Conservation (phyloP, 2,113 vertebrate genomes). For the Theropithecus gelada region DNA sequence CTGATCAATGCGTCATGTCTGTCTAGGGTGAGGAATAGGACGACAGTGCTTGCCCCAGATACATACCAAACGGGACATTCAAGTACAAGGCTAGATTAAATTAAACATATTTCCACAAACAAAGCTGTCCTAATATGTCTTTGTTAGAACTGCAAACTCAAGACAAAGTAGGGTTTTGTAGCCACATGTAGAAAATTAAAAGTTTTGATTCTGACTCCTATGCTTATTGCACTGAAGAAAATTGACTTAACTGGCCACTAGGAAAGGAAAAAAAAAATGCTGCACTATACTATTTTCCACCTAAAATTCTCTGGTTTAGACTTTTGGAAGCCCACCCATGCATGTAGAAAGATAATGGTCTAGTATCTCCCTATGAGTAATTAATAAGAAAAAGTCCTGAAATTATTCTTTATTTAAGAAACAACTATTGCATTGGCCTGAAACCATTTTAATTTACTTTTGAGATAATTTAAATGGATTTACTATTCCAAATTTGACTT, state of each 20-base stretch:
- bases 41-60: accelerated
- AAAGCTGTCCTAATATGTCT: neutral
- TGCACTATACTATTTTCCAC: neutral
- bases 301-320: neutral
- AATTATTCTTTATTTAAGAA: neutral
- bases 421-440: neutral
- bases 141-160: neutral
- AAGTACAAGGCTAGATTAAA: neutral
- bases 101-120: neutral
- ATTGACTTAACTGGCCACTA: neutral
- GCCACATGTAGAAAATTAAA: neutral
- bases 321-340: neutral
- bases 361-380: neutral
- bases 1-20: no score
- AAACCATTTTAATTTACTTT: neutral
- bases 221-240: neutral
- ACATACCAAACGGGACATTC: neutral
- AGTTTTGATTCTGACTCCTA: neutral
- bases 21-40: neutral
- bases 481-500: neutral
- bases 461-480: neutral
- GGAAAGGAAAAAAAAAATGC: neutral
- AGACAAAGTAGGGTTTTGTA: neutral
- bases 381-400: neutral
- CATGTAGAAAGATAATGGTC: neutral